phyloP scores from a whole-genome alignment of 23 tunicate species.

The Halocynthia aurantium region DNA sequence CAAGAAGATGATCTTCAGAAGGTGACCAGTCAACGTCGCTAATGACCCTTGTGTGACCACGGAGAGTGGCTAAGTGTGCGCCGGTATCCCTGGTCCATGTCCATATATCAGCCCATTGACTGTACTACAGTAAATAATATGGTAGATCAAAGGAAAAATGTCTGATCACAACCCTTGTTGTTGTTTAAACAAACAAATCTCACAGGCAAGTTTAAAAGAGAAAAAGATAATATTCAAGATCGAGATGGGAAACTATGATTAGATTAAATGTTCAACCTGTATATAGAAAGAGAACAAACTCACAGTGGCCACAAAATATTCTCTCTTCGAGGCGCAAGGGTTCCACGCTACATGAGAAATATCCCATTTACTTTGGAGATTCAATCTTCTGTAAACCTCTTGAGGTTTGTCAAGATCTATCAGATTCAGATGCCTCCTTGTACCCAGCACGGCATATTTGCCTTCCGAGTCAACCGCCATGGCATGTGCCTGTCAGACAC shows the following conservation, averaged over 20 bases:
- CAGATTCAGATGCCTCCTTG: slow-evolving; percentile 49
- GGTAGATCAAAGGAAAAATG: not conserved
- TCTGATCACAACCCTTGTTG: not conserved
- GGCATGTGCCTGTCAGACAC: slow-evolving; percentile 45
- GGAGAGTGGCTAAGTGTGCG: slow-evolving; percentile 29
- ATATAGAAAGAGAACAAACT: slow-evolving; percentile 1
- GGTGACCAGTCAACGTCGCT: slow-evolving; percentile 89
- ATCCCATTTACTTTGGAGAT: slow-evolving; percentile 69
- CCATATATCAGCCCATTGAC: slow-evolving; percentile 79
- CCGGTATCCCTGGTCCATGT: slow-evolving; percentile 32
- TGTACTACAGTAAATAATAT: slow-evolving; percentile 35
- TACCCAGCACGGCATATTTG: slow-evolving; percentile 45
- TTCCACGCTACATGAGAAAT: slow-evolving; percentile 69
- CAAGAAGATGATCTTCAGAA: slow-evolving; percentile 46
- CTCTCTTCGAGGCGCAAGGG: slow-evolving; percentile 38
- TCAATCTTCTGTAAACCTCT: slow-evolving; percentile 32
- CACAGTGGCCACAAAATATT: slow-evolving; percentile 69
- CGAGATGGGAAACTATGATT: not conserved
- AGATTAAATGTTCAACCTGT: not conserved
- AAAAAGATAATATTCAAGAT: not conserved
- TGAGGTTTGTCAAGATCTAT: slow-evolving; percentile 71
- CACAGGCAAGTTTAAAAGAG: not conserved
- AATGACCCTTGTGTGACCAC: slow-evolving; percentile 73
- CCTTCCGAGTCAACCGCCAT: slow-evolving; percentile 72
- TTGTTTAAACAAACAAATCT: not conserved